Conservation (phyloP, 2,797 vertebrate species). For the Rhyacichthys aspro region DNA sequence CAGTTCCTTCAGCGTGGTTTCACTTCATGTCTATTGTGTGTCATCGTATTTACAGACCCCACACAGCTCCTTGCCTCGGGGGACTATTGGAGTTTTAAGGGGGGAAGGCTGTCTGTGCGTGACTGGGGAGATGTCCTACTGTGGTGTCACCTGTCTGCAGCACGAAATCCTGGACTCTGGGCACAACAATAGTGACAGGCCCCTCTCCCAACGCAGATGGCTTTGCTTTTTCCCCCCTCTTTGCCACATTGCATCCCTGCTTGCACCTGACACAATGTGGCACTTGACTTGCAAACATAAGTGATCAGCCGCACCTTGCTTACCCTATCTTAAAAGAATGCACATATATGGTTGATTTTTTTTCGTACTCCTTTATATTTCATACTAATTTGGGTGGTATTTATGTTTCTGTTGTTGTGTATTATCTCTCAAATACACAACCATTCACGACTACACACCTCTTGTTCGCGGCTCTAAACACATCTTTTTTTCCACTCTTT, state of each 20-base stretch:
- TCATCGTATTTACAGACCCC: conserved; percentile 31
- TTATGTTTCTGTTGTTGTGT: conserved; percentile 38
- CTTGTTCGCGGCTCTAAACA: conserved; percentile 65
- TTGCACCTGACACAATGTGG: conserved; percentile 68
- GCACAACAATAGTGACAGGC: conserved; percentile 90
- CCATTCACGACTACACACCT: conserved; percentile 37
- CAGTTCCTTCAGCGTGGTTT: not conserved
- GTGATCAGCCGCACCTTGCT: conserved; percentile 40
- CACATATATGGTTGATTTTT: conserved; percentile 7
- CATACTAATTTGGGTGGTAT: conserved; percentile 21
- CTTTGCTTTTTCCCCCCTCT: conserved; percentile 80
- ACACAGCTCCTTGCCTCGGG: conserved; percentile 38
- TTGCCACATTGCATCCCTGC: conserved; percentile 79
- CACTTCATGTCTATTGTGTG: conserved; percentile 22
- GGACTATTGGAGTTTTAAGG: conserved; percentile 34
- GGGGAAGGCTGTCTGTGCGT: conserved; percentile 14
- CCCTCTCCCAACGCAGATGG: conserved; percentile 89
- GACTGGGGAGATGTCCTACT: conserved; percentile 72
- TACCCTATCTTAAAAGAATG: conserved; percentile 11
- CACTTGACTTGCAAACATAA: conserved; percentile 59
- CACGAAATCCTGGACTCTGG: conserved; percentile 76
- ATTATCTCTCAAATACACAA: conserved; percentile 21
- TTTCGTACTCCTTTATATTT: conserved; percentile 8
- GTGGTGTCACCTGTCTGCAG: conserved; percentile 85
- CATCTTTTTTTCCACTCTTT: conserved; percentile 70